These are phyloP conservation scores for Achlya flavicornis DNA, from an alignment of 2,888 invertebrate species.

Conservation along the genomic window DNA sequence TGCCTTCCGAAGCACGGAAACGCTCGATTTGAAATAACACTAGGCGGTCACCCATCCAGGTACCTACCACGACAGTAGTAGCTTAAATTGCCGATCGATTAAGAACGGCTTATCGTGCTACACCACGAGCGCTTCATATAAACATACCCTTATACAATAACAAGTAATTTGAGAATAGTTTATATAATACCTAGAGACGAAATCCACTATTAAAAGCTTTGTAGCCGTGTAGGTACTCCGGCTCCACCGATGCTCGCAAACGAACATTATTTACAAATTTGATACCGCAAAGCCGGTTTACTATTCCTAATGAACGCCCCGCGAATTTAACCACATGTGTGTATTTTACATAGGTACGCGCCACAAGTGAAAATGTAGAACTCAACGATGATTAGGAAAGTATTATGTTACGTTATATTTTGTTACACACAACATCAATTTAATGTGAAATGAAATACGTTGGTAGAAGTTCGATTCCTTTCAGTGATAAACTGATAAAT, in stretches of 20 bases:
- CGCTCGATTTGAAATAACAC: too few relatives aligned
- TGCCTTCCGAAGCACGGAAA: too few relatives aligned
- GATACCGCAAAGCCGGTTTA: slow-evolving; percentile 69
- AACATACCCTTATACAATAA: not conserved
- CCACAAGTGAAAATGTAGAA: slow-evolving; percentile 43
- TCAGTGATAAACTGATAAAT: not conserved
- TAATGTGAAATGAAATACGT: slow-evolving; percentile 20
- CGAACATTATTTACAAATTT: slow-evolving; percentile 55
- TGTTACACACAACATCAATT: slow-evolving; percentile 44
- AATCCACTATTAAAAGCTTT: slow-evolving; percentile 2
- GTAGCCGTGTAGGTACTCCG: not conserved
- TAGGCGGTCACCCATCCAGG: too few relatives aligned
- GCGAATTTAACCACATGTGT: slow-evolving; percentile 41
- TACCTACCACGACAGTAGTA: too few relatives aligned
- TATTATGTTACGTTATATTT: slow-evolving; percentile 52
- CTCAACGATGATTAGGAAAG: slow-evolving; percentile 58
- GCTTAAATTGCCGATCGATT: too few relatives aligned
- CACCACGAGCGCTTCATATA: too few relatives aligned
- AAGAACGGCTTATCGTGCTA: too few relatives aligned
- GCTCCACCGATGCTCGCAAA: slow-evolving; percentile 12
- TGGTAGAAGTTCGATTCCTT: not conserved
- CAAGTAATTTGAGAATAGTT: not conserved
- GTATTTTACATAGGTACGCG: slow-evolving; percentile 30
- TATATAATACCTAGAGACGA: not conserved
- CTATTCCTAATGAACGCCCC: slow-evolving; percentile 73